Conservation (phyloP, 2,888 invertebrate species). For the Apamea monoglypha region DNA sequence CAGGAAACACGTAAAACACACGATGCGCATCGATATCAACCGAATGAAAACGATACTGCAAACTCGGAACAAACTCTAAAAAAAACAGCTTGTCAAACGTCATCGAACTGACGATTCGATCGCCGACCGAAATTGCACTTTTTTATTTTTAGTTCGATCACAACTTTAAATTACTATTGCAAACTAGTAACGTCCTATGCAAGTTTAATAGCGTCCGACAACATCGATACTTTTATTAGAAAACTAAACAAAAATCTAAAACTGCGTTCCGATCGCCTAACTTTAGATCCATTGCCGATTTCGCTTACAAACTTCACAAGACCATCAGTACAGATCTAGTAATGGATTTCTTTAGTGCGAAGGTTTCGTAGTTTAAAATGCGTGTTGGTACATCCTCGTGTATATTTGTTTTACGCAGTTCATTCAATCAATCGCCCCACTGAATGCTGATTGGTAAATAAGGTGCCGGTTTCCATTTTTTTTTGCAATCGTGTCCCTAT, state of each 20-base stretch:
- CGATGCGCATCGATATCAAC: slow-evolving; percentile 17
- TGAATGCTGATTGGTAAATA: slow-evolving; percentile 84
- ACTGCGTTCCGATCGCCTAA: rapidly evolving
- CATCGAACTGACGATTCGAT: slow-evolving; percentile 60
- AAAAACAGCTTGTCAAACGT: slow-evolving; percentile 19
- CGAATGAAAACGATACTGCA: slow-evolving; percentile 37
- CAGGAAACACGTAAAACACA: slow-evolving; percentile 2
- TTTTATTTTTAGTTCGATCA: slow-evolving; percentile 77
- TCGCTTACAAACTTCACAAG: rapidly evolving
- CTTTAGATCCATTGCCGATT: slow-evolving; percentile 23
- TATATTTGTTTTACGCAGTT: slow-evolving; percentile 78
- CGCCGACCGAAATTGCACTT: slow-evolving; percentile 62
- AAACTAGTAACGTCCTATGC: slow-evolving; percentile 76
- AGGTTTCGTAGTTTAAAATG: not conserved
- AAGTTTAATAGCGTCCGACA: slow-evolving; percentile 78
- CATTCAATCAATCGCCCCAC: slow-evolving; percentile 82
- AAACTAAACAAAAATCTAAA: slow-evolving; percentile 5
- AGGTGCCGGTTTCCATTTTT: slow-evolving; percentile 72
- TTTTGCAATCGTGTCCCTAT: slow-evolving; percentile 69
- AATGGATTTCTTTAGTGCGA: slow-evolving; percentile 3
- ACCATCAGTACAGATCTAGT: not conserved
- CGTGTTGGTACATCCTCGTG: slow-evolving; percentile 48
- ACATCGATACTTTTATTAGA: slow-evolving; percentile 62
- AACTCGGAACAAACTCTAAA: slow-evolving; percentile 22
- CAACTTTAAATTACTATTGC: slow-evolving; percentile 85